Conservation (phyloP, 2,888 invertebrate genomes). For the Melanophora roralis region DNA sequence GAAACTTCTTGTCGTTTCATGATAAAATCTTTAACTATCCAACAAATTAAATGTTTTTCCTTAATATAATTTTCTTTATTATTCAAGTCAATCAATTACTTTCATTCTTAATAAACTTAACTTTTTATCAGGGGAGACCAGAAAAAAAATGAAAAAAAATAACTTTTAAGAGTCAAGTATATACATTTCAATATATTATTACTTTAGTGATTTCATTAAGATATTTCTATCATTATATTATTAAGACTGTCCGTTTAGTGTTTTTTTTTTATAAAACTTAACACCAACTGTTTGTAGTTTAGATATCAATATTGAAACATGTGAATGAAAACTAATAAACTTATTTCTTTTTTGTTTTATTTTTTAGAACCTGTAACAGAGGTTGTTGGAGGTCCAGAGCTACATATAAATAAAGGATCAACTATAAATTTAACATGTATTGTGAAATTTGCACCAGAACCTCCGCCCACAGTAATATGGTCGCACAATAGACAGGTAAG, state of each 20-base stretch:
- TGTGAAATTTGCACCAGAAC: constrained; percentile 89
- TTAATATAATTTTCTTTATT: too few species aligned
- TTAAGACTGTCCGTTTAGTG: constrained; percentile 1
- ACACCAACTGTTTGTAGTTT: not conserved
- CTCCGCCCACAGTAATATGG: constrained; percentile 90
- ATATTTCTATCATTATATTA: not conserved
- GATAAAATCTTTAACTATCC: too few species aligned
- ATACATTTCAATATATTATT: not conserved
- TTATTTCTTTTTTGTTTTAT: constrained; percentile 2
- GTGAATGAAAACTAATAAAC: not conserved
- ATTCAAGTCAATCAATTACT: too few species aligned
- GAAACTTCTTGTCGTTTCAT: too few species aligned
- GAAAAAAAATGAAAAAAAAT: too few species aligned
- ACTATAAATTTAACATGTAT: constrained; percentile 93
- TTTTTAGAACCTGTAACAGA: constrained; percentile 87
- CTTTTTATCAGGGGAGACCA: too few species aligned
- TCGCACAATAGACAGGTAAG: constrained; percentile 85
- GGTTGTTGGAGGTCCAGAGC: constrained; percentile 87
- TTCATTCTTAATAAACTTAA: too few species aligned
- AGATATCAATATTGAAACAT: not conserved
- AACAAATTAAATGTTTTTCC: too few species aligned
- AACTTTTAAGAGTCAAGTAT: too few species aligned
- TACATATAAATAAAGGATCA: constrained; percentile 91
- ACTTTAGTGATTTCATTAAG: not conserved
- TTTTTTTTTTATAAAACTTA: not conserved